phyloP scores from a whole-genome alignment of 2,113 vertebrate genomes.

The Sapayoa aenigma region DNA sequence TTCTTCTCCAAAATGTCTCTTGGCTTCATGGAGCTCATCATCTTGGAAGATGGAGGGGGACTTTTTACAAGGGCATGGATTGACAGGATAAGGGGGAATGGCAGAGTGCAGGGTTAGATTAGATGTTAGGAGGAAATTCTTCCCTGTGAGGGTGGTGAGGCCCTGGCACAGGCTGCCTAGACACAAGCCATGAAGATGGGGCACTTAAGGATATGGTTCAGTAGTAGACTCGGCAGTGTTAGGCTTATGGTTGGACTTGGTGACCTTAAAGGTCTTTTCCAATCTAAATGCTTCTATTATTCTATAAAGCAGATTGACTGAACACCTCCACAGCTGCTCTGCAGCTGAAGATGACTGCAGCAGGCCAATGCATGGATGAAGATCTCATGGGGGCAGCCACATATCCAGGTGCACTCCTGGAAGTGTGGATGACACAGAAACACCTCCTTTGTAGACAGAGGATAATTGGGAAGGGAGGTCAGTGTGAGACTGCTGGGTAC shows the following conservation, averaged over 20 bases:
- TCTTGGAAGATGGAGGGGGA: neutral
- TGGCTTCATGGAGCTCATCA: neutral
- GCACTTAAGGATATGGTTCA: neutral
- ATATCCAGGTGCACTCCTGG: neutral
- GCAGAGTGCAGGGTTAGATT: neutral
- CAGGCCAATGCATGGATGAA: accelerated
- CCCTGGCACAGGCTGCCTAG: neutral
- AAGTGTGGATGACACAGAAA: neutral
- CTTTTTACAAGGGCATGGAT: neutral
- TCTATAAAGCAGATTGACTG: neutral
- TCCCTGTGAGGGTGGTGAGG: neutral
- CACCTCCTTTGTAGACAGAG: neutral
- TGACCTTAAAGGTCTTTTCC: neutral
- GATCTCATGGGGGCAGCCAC: neutral
- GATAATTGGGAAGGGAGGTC: neutral
- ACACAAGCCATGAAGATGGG: neutral
- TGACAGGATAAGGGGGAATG: neutral
- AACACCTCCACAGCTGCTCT: accelerated
- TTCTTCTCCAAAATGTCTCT: neutral
- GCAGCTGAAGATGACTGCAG: neutral
- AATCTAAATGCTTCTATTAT: neutral
- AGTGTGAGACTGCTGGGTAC: neutral
- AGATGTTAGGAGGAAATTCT: neutral
- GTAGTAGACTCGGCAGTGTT: neutral
- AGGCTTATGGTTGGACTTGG: neutral